Base-by-base conservation (phyloP, 2,888 invertebrate species). In the Trachelus tabidus region DNA sequence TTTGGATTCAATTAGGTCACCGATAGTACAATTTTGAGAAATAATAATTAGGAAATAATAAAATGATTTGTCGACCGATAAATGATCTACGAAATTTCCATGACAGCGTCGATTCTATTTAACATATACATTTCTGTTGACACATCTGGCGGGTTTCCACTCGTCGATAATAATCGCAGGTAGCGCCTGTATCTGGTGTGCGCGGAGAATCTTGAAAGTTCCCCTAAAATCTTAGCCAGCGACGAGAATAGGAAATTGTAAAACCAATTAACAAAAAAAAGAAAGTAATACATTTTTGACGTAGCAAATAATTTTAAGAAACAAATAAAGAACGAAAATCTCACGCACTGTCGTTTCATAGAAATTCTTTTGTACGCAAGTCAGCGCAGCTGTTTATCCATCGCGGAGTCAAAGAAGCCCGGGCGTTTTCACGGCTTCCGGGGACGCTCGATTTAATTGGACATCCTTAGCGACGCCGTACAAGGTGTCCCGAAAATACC, bases 401-500 rank as follows among this genome's bases (percentile, higher is more conserved):
- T 56, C 56, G 9, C 9, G 56, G 23, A 56, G 56, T 56, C 56
- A 6, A 56, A 23, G 56, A 56, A 56, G 56, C 56, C 56, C 56
- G 56, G 9, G 56, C 56, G 56, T 56, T 56, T 56, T 56, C 56
- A 71, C 34, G 71, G 71, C 71, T 71, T 71, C 71, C 71, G 30
- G 71, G 12, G 34, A 31, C 31, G 71, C 31, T 34, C 34, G 15
- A 34, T 71, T 71, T 71, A 30, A 71, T 71, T 71, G 34, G 12
- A 33, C 34, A 30, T 33, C 34, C 31, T 34, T 30, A 31, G 31
- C 34, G 71, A 71, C 34, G 71, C 71, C 71, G 3, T 71, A 71
- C 31, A 71, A 71, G 71, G 34, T 34, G 71, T 71, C 34, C 31
- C 71, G 71, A 71, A 71, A 71, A 71, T 71, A 71, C 30, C 71